Evolutionary conservation across 2,113 vertebrate species (phyloP).

Genomic region (Eublepharis macularius): DNA sequence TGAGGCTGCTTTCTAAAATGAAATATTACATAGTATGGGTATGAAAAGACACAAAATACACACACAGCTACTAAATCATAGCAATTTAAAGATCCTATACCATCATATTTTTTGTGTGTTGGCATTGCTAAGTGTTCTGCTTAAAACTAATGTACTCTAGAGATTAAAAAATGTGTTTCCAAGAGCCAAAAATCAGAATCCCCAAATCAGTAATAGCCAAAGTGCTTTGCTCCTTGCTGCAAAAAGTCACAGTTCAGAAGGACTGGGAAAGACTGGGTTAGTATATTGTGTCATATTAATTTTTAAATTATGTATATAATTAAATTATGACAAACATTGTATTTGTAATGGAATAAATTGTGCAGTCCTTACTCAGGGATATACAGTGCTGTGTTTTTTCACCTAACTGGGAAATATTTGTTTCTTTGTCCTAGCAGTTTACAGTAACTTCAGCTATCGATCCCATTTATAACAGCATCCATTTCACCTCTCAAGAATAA

Average conservation of each 20-base stretch:
- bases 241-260: background rate
- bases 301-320: slow-evolving; percentile 10
- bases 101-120: slow-evolving; percentile 3
- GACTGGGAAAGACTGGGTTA: background rate
- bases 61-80: slow-evolving; percentile 1
- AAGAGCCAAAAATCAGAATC: slow-evolving; percentile 3
- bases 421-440: background rate
- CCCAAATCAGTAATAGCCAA: background rate
- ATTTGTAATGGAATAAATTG: background rate
- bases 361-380: background rate
- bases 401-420: background rate
- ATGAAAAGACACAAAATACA: slow-evolving; percentile 16
- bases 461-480: background rate
- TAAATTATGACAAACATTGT: background rate
- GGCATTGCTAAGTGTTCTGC: slow-evolving; percentile 1
- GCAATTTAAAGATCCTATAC: slow-evolving; percentile 19
- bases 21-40: background rate
- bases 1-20: background rate
- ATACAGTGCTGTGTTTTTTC: background rate
- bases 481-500: background rate
- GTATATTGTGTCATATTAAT: background rate
- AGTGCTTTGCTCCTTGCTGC: background rate
- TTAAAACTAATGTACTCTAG: background rate
- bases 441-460: background rate
- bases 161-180: background rate